Percentiles rank a stretch among this genome's conserved stretches.
Evolutionary conservation across 1,140 invertebrate genomes (phyloP).

Genomic region (Hyphantria cunea): DNA sequence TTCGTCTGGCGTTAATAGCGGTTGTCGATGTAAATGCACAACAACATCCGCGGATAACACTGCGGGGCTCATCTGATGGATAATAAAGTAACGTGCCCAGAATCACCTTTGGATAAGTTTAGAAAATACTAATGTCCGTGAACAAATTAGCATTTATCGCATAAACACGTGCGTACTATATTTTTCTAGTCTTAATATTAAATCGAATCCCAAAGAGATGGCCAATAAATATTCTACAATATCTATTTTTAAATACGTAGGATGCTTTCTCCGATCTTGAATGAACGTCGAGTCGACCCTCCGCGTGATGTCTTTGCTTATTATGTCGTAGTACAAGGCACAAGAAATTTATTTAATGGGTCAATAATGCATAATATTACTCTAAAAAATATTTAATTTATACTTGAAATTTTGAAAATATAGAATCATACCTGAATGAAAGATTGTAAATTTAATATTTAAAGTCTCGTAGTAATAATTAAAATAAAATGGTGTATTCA

Average conservation of each 20-base stretch:
- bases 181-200: slow-evolving; percentile 76
- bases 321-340: slow-evolving; percentile 33
- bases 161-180: slow-evolving; percentile 61
- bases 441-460: too few species aligned
- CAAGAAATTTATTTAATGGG: slow-evolving; percentile 19
- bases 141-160: slow-evolving; percentile 55
- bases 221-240: slow-evolving; percentile 74
- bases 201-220: slow-evolving; percentile 72
- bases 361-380: too few species aligned
- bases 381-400: too few species aligned
- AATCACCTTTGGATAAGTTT: slow-evolving; percentile 1
- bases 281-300: slow-evolving; percentile 72
- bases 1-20: too few species aligned
- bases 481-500: neutral
- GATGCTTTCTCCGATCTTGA: slow-evolving; percentile 76
- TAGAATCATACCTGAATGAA: too few species aligned
- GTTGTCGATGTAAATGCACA: too few species aligned
- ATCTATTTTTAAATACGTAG: slow-evolving; percentile 78
- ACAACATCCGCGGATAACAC: too few species aligned
- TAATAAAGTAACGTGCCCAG: too few species aligned
- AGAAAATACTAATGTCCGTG: slow-evolving; percentile 25
- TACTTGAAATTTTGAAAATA: too few species aligned
- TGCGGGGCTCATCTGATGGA: too few species aligned
- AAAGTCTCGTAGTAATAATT: neutral
- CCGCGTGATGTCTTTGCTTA: slow-evolving; percentile 62